Percentiles rank a stretch among this genome's conserved stretches.
phyloP scores from a whole-genome alignment of 1,140 invertebrate species.

The Scaptomyza hsui region DNA sequence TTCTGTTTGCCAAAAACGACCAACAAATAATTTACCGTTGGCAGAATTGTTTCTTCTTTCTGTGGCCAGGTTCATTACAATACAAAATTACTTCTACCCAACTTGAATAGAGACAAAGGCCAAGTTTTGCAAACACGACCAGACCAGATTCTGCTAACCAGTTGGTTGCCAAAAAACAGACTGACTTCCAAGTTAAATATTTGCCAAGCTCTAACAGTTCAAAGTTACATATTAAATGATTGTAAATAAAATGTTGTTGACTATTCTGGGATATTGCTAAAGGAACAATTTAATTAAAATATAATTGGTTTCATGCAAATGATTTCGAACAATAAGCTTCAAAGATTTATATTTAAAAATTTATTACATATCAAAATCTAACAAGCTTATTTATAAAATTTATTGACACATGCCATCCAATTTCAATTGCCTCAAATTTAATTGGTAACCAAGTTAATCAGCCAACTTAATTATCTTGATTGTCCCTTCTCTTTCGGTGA shows the following conservation, averaged over 20 bases:
- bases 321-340: neutral
- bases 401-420: too few species aligned
- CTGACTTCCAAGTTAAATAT: neutral
- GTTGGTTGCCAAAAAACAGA: slow-evolving; percentile 10
- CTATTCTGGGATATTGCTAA: too few species aligned
- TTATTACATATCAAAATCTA: neutral
- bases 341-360: neutral
- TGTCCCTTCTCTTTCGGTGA: neutral
- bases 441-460: neutral
- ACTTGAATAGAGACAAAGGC: slow-evolving; percentile 12
- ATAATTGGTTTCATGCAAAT: slow-evolving; percentile 9
- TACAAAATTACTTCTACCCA: neutral
- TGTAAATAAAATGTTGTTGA: too few species aligned
- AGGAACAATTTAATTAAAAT: slow-evolving; percentile 1
- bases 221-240: neutral
- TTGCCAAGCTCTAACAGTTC: neutral
- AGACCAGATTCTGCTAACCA: slow-evolving; percentile 4
- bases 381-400: too few species aligned
- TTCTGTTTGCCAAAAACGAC: neutral
- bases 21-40: neutral
- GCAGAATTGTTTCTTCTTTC: neutral
- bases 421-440: too few species aligned
- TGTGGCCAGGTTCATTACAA: neutral
- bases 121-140: slow-evolving; percentile 3
- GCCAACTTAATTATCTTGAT: neutral